Base-by-base conservation (phyloP, 1,140 invertebrate genomes). In the Saxidomus purpurata region DNA sequence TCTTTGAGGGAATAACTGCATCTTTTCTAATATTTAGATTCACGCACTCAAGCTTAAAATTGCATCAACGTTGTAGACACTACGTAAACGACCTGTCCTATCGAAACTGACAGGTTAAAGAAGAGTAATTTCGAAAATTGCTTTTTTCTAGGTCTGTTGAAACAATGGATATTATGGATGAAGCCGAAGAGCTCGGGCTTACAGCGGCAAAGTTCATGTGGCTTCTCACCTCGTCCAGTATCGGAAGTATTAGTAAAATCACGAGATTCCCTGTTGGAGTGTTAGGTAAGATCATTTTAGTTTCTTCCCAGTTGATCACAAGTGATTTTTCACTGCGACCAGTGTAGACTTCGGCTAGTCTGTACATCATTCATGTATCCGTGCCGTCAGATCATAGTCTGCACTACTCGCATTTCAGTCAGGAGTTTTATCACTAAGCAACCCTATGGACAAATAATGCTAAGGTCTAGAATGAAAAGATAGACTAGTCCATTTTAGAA, bases 131-230 rank as follows among this genome's bases (percentile, higher is more conserved):
- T 34, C 71, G 4, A 43, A 76, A 36, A 38, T 76, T 2, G 13
- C 25, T 25, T 47, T 77, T 49, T 52, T 74, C 98, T 17, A 97
- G 97, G 87, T 97, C 31, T 34, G 31, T 98, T 91, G 98, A 99
- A 95, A 98, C 98, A 0, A 97, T 97, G 31, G 97, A 97, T 84
- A 99, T 99, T 40, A 96, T 99, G 63, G 97, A 97, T 1, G 97
- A 97, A 19, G 98, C 98, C 2, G 96, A 97, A 84, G 97, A 98
- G 91, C 96, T 98, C 90, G 98, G 98, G 91, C 97, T 99, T 67
- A 99, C 98, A 0, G 98, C 98, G 2, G 98, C 98, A 94, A 98
- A 99, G 94, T 99, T 99, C 95, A 98, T 99, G 11, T 99, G 99
- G 99, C 98, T 99, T 71, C 98, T 99, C 0, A 99, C 98, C n/a